These are phyloP conservation scores for Ophion obscuratus DNA, from an alignment of 2,888 invertebrate genomes.

Conservation along the genomic window DNA sequence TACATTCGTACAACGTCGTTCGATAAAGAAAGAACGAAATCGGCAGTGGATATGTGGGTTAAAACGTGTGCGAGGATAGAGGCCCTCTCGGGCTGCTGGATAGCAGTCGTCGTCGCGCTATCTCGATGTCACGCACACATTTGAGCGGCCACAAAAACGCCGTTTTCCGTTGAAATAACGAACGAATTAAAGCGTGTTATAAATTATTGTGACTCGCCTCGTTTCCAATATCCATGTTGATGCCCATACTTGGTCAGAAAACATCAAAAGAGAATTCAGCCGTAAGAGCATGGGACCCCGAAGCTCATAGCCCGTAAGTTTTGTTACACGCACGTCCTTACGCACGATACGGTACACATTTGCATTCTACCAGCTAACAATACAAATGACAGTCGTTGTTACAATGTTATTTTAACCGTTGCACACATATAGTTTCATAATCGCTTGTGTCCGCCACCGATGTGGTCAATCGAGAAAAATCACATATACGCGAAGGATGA, in stretches of 20 bases:
- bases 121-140: slow-evolving; percentile 18
- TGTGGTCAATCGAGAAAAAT: slow-evolving; percentile 36
- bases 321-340: slow-evolving; percentile 45
- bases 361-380: slow-evolving; percentile 54
- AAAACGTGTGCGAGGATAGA: slow-evolving; percentile 57
- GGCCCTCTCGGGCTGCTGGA: slow-evolving; percentile 8
- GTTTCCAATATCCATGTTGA: slow-evolving; percentile 76
- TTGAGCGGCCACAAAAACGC: background rate
- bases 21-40: slow-evolving; percentile 11
- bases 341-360: slow-evolving; percentile 58
- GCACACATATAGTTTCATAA: slow-evolving; percentile 49
- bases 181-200: background rate
- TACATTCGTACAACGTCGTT: background rate
- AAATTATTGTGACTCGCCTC: slow-evolving; percentile 69
- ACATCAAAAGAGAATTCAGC: slow-evolving; percentile 76
- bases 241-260: slow-evolving; percentile 73
- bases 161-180: background rate
- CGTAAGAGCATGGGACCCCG: slow-evolving; percentile 73
- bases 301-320: slow-evolving; percentile 69
- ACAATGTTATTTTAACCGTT: slow-evolving; percentile 47
- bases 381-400: slow-evolving; percentile 60
- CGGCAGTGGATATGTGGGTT: slow-evolving; percentile 24
- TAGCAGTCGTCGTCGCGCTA: background rate
- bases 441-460: slow-evolving; percentile 49
- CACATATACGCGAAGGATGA: slow-evolving; percentile 6